A percentile compares a stretch with the other conserved stretches of the same genome.
Evolutionary conservation across 1,140 invertebrate species (phyloP).

Genomic region (Anoplophora glabripennis): DNA sequence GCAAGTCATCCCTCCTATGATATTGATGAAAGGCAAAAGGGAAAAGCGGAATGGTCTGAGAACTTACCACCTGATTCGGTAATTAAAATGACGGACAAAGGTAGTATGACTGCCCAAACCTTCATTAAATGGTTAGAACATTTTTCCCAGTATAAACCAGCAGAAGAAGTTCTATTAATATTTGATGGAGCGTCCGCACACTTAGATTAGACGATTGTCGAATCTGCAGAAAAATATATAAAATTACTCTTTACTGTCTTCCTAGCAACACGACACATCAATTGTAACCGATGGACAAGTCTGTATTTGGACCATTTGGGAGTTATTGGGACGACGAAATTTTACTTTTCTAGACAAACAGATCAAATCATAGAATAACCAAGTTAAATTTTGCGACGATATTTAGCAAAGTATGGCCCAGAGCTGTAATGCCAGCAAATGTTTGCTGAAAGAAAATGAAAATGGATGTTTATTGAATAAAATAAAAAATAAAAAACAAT

Average conservation of each 20-base stretch:
- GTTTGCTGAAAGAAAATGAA: too few species aligned
- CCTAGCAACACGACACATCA: constrained; percentile 49
- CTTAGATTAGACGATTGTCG: constrained; percentile 37
- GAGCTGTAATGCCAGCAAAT: too few species aligned
- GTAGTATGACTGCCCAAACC: constrained; percentile 42
- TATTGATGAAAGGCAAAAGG: constrained; percentile 44
- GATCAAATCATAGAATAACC: neutral
- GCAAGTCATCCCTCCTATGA: constrained; percentile 42
- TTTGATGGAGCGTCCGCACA: constrained; percentile 47
- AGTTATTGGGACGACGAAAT: constrained; percentile 18
- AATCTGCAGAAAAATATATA: constrained; percentile 40
- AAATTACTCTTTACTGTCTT: constrained; percentile 45
- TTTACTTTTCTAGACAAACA: constrained; percentile 5
- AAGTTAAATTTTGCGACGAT: too few species aligned
- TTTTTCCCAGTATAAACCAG: constrained; percentile 37
- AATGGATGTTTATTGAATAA: too few species aligned
- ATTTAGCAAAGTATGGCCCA: too few species aligned
- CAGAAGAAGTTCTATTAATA: constrained; percentile 41
- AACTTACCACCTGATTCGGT: constrained; percentile 38
- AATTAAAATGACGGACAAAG: constrained; percentile 44
- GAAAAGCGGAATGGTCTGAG: constrained; percentile 40
- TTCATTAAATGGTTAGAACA: constrained; percentile 45
- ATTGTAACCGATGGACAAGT: constrained; percentile 47
- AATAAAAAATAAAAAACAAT: too few species aligned
- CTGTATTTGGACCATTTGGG: constrained; percentile 31